phyloP scores from a whole-genome alignment of 2,113 vertebrate species.

The Actenoides hombroni region DNA sequence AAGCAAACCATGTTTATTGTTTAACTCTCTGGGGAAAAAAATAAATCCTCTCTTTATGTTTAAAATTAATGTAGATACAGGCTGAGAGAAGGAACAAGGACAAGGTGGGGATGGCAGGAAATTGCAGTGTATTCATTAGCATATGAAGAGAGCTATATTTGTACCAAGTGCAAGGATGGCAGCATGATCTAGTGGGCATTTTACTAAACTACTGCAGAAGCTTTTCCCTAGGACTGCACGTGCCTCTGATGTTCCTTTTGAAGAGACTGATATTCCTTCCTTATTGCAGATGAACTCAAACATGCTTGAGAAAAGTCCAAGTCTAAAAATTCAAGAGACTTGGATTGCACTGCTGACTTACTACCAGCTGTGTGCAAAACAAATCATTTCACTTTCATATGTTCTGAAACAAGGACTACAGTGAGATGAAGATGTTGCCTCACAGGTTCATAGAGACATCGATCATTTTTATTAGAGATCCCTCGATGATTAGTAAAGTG shows the following conservation, averaged over 20 bases:
- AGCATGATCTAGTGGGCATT: slow-evolving; percentile 1
- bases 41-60: not conserved
- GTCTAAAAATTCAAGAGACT: slow-evolving; percentile 21
- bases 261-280: not conserved
- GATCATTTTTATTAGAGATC: not conserved
- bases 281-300: not conserved
- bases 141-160: slow-evolving; percentile 50
- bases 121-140: slow-evolving; percentile 18
- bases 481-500: not conserved
- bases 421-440: not conserved
- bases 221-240: not conserved
- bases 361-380: slow-evolving; percentile 18
- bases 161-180: slow-evolving; percentile 9
- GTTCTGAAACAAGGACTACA: not conserved
- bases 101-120: slow-evolving; percentile 43
- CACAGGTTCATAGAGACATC: not conserved
- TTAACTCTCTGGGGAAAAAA: not conserved
- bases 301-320: slow-evolving; percentile 24
- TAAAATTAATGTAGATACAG: not conserved
- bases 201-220: not conserved
- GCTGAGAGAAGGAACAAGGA: not conserved
- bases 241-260: not conserved
- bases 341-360: not conserved
- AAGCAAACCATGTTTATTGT: not conserved
- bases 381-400: not conserved